Evolutionary conservation across 2,797 vertebrate species (phyloP), one percentile per base, ranked within the genome.

Genomic region (Leptodactylus fallax): DNA sequence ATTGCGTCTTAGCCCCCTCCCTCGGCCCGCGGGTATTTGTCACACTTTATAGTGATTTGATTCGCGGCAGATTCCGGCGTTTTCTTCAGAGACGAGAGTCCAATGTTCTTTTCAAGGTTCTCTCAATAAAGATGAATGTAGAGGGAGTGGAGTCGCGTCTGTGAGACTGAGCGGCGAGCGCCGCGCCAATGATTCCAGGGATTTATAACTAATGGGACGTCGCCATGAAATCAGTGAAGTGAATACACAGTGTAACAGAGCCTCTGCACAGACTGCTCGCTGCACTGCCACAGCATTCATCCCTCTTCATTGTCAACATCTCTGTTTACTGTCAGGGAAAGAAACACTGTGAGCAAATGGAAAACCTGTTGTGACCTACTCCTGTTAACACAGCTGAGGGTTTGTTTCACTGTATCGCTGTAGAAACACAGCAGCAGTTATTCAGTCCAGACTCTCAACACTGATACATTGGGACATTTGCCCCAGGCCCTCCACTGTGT

Each of bases 101-200:
- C 80, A 27, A 71, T 83, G 81, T 67, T 82, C 80, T 82, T 65
- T 83, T 67, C 80, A 81, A 82, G 80, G 80, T 13, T 53, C n/a
- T 16, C 80, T 55, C 63, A 71, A 36, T 83, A 27, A 83, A 83
- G 81, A 72, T 83, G 51, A 55, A 83, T 71, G 36, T 69, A 7
- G 14, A 13, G 65, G 60, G 61, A 19, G 27, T 16, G 23, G 14
- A 55, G n/a, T 16, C 65, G 21, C 1, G 1, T 69, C 65, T 56
- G 65, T 21, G 49, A 67, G 61, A 25, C 11, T 8, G 79, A 61
- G 17, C 21, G 23, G 13, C 13, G 61, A 7, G 13, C 63, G 47
- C 49, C 12, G n/a, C 16, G 58, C 79, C 56, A 25, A 25, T 11
- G 16, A 19, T 21, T n/a, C 49, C 27, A 45, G 47, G 79, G 79